Base-by-base conservation (phyloP, 2,888 invertebrate species). In the Ypsolopha scabrella region DNA sequence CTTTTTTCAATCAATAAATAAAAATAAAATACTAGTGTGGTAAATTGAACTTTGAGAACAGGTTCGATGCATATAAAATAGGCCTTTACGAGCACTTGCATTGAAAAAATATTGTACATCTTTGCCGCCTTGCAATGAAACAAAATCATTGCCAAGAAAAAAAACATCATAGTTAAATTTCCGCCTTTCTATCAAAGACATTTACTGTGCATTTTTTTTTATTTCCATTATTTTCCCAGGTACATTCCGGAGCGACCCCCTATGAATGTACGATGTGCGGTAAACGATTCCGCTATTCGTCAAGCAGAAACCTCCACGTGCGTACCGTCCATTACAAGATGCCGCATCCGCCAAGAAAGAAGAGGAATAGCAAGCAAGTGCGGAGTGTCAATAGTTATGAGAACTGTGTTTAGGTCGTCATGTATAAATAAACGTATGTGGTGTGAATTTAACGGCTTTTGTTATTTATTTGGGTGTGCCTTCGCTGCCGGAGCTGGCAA, bases 251-350 rank as follows among this genome's bases (percentile, higher is more conserved):
- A 6, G 54, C 50, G 6, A 57, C 64, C 6, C 58, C 65, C 0
- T 68, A 67, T 51, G 61, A 61, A 44, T 69, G 70, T 49, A 47
- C 58, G 0, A 57, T 66, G 51, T 70, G 70, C 51, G 56, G 53
- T n/a, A 68, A 67, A 48, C 64, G 60, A 51, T 69, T 70, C 55
- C 67, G 67, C 50, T 59, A 67, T 13, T 64, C 64, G 10, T 55
- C 62, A 14, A 66, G 67, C 51, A 53, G 64, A 33, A 64, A 62
- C 34, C 37, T 65, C 24, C 70, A 70, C 51, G 55, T 68, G 7
- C 63, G 64, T 6, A 64, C 63, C 6, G 63, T 67, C 7, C 69
- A 70, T 53, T 57, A 62, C 55, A 65, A 65, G 45, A 37, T 66
- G 37, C 64, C 67, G 8, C 61, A 60, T 13, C 67, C 66, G 4